These are phyloP conservation scores for Andrena praecox DNA, from an alignment of 2,888 invertebrate genomes.

Conservation along the genomic window DNA sequence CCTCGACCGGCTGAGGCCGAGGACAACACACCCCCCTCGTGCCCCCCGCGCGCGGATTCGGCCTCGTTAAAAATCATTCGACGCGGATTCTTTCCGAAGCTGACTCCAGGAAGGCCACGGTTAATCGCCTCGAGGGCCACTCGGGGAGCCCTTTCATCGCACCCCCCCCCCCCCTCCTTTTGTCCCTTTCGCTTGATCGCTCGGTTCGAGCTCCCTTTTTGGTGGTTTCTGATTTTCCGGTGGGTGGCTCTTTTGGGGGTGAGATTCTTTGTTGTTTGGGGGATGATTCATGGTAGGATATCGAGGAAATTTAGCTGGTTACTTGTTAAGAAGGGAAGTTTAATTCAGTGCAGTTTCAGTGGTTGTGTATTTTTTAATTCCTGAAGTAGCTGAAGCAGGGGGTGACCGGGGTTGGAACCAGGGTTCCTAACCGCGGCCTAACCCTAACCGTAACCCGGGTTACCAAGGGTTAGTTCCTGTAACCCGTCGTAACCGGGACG, in stretches of 20 bases:
- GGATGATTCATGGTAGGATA: too few relatives aligned
- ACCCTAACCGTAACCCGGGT: too few relatives aligned
- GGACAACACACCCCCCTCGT: conserved; percentile 6
- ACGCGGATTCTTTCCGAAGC: conserved; percentile 30
- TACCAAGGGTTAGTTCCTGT: too few relatives aligned
- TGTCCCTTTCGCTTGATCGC: conserved; percentile 25
- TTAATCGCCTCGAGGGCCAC: conserved; percentile 49
- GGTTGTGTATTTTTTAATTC: too few relatives aligned
- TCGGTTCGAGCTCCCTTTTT: not conserved
- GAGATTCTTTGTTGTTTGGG: not conserved
- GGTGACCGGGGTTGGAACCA: too few relatives aligned
- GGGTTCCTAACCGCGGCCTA: too few relatives aligned
- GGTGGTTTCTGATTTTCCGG: too few relatives aligned
- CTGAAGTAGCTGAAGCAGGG: too few relatives aligned
- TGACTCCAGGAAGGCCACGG: conserved; percentile 54
- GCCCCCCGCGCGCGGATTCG: conserved; percentile 35
- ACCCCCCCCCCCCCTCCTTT: not conserved
- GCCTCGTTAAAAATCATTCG: conserved; percentile 60
- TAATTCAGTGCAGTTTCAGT: too few relatives aligned
- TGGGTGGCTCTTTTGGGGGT: not conserved
- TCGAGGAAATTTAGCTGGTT: too few relatives aligned
- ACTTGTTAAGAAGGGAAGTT: too few relatives aligned
- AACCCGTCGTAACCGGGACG: too few relatives aligned
- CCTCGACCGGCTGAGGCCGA: conserved; percentile 35
- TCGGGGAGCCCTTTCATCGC: conserved; percentile 44